Evolutionary conservation across 1,140 invertebrate species (phyloP).

Genomic region (Hydropsyche tenuis): DNA sequence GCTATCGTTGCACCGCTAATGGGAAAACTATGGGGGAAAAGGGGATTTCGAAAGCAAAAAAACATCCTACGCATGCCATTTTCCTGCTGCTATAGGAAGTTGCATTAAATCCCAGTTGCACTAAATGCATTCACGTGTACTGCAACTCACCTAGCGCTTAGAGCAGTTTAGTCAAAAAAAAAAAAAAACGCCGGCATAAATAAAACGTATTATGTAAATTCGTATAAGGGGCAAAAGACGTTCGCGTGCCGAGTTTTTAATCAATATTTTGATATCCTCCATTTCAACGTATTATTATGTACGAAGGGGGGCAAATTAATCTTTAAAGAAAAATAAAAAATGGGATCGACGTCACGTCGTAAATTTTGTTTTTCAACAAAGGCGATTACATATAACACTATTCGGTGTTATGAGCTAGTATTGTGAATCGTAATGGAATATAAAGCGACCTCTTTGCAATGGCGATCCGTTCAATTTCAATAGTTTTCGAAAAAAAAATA

Average conservation of each 20-base stretch:
- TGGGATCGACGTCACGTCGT: neutral
- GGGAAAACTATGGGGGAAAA: constrained; percentile 18
- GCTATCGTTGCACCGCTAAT: constrained; percentile 8
- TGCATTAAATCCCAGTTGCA: constrained; percentile 26
- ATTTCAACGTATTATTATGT: neutral
- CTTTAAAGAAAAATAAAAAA: neutral
- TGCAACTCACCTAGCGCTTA: constrained; percentile 1
- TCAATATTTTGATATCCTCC: constrained; percentile 26
- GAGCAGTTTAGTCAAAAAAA: neutral
- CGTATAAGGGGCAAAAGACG: neutral
- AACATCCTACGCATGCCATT: no score
- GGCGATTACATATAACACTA: constrained; percentile 16
- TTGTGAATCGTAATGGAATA: no score
- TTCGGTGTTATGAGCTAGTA: no score
- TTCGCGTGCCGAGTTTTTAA: constrained; percentile 7
- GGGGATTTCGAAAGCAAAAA: no score
- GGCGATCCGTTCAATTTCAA: no score
- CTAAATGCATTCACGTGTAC: neutral
- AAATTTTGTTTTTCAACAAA: constrained; percentile 22
- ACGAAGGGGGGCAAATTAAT: neutral
- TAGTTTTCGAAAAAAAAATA: no score
- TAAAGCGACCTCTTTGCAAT: no score
- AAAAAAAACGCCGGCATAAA: neutral
- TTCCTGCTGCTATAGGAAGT: constrained; percentile 1
- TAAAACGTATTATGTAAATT: neutral